Evolutionary conservation across 2,113 vertebrate species (phyloP), one percentile per base, ranked within the genome.

Genomic region (Aegithalos caudatus): DNA sequence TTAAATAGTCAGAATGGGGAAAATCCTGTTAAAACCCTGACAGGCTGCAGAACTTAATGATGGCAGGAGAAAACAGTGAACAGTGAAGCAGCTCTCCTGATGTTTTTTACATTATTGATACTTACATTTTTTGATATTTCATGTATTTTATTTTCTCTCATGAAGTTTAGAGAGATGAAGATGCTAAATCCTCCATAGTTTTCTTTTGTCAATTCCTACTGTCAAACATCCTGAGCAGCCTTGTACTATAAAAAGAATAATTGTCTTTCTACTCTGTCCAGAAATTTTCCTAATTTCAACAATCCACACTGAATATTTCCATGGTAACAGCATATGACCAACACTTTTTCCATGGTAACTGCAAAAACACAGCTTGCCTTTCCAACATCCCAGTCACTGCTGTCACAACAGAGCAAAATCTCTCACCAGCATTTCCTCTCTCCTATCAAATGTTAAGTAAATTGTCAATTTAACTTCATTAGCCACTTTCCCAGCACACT

Each of bases 371-470:
- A 89, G 65, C 48, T 57, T 81, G 77, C 29, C 72, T 93, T 92
- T 87, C 87, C 86, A 93, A 90, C 76, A 47, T 51, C 14, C 2
- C 85, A 84, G 42, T 86, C 86, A 40, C 44, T 92, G 77, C 96
- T 95, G 88, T 96, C 92, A 95, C 81, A 96, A 95, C 80, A 97
- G 64, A 95, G 89, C 37, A 81, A 74, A 97, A 88, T 84, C 89
- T 89, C 86, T 60, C 27, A 33, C 60, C 11, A 4, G 62, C 80
- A 78, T 66, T 93, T 95, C 88, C 94, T 84, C 83, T 70, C 64
- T 83, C 51, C 44, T 80, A 83, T 78, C 64, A 73, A 58, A 95
- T 40, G 76, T 88, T 90, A 88, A 86, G 47, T 80, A 96, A 97
- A 95, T 95, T 92, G 79, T 92, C 88, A 88, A 83, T 93, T 96